Conservation (phyloP, 2,797 vertebrate species). For the Melanogrammus aeglefinus region DNA sequence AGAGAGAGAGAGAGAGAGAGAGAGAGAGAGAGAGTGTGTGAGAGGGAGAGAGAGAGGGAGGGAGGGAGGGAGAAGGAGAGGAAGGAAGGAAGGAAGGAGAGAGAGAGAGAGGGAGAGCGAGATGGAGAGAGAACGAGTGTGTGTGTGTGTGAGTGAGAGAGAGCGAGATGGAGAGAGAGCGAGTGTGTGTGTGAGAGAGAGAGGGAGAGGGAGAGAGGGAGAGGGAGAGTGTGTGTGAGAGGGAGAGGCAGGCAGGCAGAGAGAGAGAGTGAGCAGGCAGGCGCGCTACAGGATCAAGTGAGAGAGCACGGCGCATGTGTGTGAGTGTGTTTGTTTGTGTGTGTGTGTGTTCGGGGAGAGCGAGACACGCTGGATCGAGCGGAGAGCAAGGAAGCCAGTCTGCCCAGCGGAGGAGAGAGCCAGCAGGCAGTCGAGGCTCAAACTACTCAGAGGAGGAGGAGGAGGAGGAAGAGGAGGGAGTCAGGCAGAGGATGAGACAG, state of each 20-base stretch:
- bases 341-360: neutral
- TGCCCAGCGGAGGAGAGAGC: neutral
- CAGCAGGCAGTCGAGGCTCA: neutral
- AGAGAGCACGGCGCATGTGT: conserved; percentile 53
- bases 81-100: conserved; percentile 46
- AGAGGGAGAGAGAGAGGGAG: conserved; percentile 47
- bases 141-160: conserved; percentile 44
- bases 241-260: conserved; percentile 4
- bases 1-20: no score
- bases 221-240: conserved; percentile 21
- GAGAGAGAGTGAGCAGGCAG: conserved; percentile 37
- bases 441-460: neutral
- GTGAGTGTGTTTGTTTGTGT: conserved; percentile 48
- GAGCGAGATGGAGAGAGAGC: conserved; percentile 8
- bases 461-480: neutral
- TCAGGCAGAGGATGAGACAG: neutral
- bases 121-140: neutral
- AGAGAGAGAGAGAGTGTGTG: neutral
- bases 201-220: conserved; percentile 41
- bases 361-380: neutral
- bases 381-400: neutral
- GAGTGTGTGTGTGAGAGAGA: neutral
- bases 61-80: neutral
- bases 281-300: conserved; percentile 65
- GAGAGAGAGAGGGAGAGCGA: conserved; percentile 30